Evolutionary conservation across 2,113 vertebrate genomes (phyloP), one percentile per base, ranked within the genome.

Genomic region (Nothocercus julius): DNA sequence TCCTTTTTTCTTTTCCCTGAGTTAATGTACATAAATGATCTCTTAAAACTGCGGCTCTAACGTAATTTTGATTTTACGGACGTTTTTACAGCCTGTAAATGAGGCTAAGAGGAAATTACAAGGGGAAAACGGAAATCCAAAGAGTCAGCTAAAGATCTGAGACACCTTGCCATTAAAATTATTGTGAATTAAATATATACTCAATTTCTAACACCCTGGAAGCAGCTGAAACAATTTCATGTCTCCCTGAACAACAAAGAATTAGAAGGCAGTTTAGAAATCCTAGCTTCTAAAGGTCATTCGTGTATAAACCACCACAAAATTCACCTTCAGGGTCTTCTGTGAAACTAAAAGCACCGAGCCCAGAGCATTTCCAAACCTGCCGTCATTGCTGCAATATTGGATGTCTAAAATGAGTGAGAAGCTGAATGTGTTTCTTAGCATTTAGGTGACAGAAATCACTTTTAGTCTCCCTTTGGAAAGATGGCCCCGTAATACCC

Each of bases 1-100:
- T 9, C 12, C 13, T 15, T 13, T 54, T 27, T 54, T 27, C 84
- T 78, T 72, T 40, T 28, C 9, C 56, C 68, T 2, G 30, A 74
- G 38, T 84, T 90, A 91, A 92, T 63, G 77, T 32, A 56, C 17
- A 66, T 61, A 84, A 93, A 76, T 56, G 62, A 69, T 79, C 34
- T 75, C 87, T 90, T 78, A 56, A 83, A 86, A 27, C 53, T 42
- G 16, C 84, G 34, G 32, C 9, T 63, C 28, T 78, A 80, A 88
- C 51, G 27, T 85, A 61, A 77, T 90, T 92, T 62, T 86, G 49
- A 32, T 44, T 87, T 47, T 3, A 7, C 44, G 70, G 74, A 82
- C 54, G 19, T 58, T 58, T 32, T 58, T 58, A 58, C 30, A 58
- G 28, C 28, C 85, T 51, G 28, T 74, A 62, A 92, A 86, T 68